Evolutionary conservation across 92 coral and sea anemone genomes (phyloP).

Genomic region (Phenganax subtilis): DNA sequence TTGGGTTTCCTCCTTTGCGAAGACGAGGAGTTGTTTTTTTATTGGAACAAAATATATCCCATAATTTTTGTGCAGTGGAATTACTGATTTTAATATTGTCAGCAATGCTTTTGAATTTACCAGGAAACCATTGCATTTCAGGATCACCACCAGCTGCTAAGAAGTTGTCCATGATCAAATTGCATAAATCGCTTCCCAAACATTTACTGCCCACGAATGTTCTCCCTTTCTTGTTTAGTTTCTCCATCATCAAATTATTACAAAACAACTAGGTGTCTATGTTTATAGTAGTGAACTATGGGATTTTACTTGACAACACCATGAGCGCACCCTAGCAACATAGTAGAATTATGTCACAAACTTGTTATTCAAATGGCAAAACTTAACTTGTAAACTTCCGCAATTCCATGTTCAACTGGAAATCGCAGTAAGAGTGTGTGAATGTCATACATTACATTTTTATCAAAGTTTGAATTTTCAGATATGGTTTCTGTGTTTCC

Average conservation of each 20-base stretch:
- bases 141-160: constrained; percentile 9
- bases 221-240: constrained; percentile 8
- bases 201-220: not conserved
- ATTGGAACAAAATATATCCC: constrained; percentile 1
- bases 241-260: not conserved
- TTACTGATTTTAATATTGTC: constrained; percentile 1
- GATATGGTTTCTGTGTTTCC: too few species aligned
- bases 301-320: too few species aligned
- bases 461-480: too few species aligned
- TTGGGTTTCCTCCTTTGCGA: not conserved
- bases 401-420: too few species aligned
- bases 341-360: too few species aligned
- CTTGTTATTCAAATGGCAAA: too few species aligned
- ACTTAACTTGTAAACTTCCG: too few species aligned
- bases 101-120: constrained; percentile 2
- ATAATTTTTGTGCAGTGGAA: constrained; percentile 1
- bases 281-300: too few species aligned
- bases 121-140: not conserved
- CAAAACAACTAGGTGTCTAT: too few species aligned
- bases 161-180: not conserved
- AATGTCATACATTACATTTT: too few species aligned
- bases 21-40: constrained; percentile 5
- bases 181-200: constrained; percentile 6
- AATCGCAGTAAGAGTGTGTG: too few species aligned
- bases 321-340: too few species aligned